Base-by-base conservation (phyloP, 2,113 vertebrate species). In the Cygnus buccinator region DNA sequence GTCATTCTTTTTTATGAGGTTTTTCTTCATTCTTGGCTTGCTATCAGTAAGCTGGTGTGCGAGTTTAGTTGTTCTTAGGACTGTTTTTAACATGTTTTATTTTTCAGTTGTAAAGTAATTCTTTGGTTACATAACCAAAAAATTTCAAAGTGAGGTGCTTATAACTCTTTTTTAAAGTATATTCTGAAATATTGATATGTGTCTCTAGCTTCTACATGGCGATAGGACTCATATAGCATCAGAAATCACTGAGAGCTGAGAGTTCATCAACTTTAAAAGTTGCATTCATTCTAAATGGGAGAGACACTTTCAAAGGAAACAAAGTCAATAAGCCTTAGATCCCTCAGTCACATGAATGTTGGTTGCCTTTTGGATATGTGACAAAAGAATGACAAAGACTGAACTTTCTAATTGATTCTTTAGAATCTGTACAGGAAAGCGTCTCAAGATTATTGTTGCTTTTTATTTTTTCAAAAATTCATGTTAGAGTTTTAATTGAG, bases 1-100 rank as follows among this genome's bases (percentile, higher is more conserved):
- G 2, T 35, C 28, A 28, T 14, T 33, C 5, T 50, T 54, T 83
- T 17, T 68, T 39, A 72, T 61, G 71, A 57, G 8, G 2, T 26
- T 75, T 93, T 75, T 84, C 31, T 87, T 2, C 44, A 58, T 11
- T 62, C 50, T 91, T 97, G 87, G 58, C 67, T 54, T 79, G 23
- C 3, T 86, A 16, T 80, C 46, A 63, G n/a, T 17, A 50, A 73
- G 21, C 50, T 50, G 25, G 19, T 87, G 39, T 41, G 13, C n/a
- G 59, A 93, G 84, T 68, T 79, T 76, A 91, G 44, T 46, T 95
- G 78, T 77, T 94, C 55, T 73, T 74, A 87, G 82, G 71, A 73
- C 28, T 55, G 9, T 9, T 82, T 4, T 93, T 66, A 76, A 2
- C 0, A 1, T 57, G 17, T 63, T 94, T 62, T 41, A 31, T 37